Percentiles rank a stretch among this genome's conserved stretches.
phyloP scores from a whole-genome alignment of 2,113 vertebrate species.

The Vulpes vulpes region DNA sequence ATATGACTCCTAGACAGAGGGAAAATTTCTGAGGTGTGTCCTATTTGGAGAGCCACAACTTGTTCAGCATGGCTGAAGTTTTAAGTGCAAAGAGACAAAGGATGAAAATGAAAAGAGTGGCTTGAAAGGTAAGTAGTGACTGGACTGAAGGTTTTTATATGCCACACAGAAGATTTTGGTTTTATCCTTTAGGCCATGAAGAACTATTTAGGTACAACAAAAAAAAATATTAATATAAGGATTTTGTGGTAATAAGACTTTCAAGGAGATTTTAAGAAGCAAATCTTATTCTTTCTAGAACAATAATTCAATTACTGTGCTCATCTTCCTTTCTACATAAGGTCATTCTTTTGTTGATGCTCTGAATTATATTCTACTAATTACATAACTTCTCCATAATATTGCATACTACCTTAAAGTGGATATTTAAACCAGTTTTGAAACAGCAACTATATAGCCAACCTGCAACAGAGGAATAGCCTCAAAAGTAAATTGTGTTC shows the following conservation, averaged over 20 bases:
- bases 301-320: neutral
- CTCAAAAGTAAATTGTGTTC: neutral
- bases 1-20: neutral
- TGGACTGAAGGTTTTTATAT: neutral
- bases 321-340: neutral
- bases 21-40: neutral
- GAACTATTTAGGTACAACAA: neutral
- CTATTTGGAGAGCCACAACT: neutral
- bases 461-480: neutral
- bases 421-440: slow-evolving; percentile 31
- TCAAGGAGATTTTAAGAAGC: slow-evolving; percentile 25
- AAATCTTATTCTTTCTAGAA: slow-evolving; percentile 11
- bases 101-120: neutral
- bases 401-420: neutral
- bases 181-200: neutral
- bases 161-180: neutral
- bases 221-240: neutral
- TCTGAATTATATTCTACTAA: neutral
- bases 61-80: neutral
- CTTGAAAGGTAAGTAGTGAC: neutral
- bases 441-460: neutral
- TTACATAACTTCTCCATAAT: slow-evolving; percentile 3
- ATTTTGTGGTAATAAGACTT: neutral
- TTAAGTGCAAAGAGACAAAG: neutral
- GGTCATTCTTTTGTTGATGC: slow-evolving; percentile 37